These are phyloP conservation scores for Heliconius ethilla DNA, from an alignment of 2,888 invertebrate species.

Conservation along the genomic window DNA sequence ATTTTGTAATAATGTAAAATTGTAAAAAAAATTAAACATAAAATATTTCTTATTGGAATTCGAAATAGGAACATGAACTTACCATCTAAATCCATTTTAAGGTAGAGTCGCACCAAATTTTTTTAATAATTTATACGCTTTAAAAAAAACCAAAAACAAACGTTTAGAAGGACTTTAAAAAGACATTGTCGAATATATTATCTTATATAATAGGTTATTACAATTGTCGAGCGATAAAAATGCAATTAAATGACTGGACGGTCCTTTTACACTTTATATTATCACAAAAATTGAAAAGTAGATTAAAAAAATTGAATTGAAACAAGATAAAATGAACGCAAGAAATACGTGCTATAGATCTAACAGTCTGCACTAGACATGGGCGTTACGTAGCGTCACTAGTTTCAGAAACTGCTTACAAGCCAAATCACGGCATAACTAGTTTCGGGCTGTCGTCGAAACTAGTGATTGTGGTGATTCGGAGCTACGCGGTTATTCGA, in stretches of 20 bases:
- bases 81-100: neutral
- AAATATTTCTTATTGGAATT: neutral
- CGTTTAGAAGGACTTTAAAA: neutral
- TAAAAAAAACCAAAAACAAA: neutral
- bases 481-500: too few species aligned
- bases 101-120: neutral
- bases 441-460: too few species aligned
- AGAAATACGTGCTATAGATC: neutral
- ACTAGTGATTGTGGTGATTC: too few species aligned
- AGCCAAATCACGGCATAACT: too few species aligned
- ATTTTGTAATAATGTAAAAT: neutral
- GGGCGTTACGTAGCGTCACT: too few species aligned
- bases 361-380: neutral
- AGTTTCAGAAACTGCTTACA: too few species aligned
- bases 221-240: neutral
- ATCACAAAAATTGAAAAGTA: neutral
- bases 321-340: neutral
- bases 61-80: neutral
- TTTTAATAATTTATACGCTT: neutral
- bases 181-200: neutral
- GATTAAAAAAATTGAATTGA: neutral
- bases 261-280: neutral
- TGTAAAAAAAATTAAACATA: neutral
- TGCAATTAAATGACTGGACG: too few species aligned
- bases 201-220: neutral